Evolutionary conservation across 2,113 vertebrate species (phyloP).

Genomic region (Eretmochelys imbricata): DNA sequence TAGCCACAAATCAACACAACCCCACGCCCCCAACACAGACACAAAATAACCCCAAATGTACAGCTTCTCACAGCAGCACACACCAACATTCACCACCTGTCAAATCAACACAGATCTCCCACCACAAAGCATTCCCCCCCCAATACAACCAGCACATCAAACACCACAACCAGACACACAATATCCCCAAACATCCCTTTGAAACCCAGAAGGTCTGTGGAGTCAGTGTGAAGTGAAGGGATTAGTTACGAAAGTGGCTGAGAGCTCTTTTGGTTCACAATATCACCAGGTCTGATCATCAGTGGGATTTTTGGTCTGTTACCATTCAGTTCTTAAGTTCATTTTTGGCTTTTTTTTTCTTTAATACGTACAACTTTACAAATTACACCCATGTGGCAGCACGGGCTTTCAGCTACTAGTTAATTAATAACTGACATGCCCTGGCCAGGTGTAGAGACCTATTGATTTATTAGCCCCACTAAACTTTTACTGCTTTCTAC

Average conservation of each 20-base stretch:
- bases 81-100: neutral
- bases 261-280: no score
- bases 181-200: neutral
- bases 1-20: neutral
- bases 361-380: no score
- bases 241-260: no score
- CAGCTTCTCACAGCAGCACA: neutral
- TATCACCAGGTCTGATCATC: no score
- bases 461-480: neutral
- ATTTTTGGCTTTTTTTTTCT: no score
- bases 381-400: no score
- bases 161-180: neutral
- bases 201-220: neutral
- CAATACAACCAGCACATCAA: neutral
- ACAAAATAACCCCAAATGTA: neutral
- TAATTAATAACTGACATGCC: neutral
- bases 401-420: neutral
- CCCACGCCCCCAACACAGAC: no score
- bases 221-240: no score
- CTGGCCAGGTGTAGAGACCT: neutral
- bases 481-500: neutral
- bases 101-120: neutral
- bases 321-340: no score
- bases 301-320: no score
- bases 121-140: no score